Evolutionary conservation across 2,113 vertebrate genomes (phyloP), one percentile per base, ranked within the genome.

Genomic region (Gobius niger): DNA sequence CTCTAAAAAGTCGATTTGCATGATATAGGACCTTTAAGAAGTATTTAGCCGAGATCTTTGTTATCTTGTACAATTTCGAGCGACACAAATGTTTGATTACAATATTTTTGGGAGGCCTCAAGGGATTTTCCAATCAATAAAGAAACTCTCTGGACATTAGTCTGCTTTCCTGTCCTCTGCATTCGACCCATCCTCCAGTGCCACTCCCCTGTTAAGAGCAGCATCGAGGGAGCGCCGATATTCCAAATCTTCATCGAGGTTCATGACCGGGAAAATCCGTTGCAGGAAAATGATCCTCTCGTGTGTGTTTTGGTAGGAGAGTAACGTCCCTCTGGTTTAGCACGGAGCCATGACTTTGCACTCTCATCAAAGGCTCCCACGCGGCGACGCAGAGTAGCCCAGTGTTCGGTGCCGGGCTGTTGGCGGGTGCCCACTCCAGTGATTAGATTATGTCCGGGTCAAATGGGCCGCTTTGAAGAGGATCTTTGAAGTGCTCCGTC

Each of bases 371-470:
- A 85, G 73, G 85, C 67, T 81, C 72, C 73, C 54, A 44, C 47
- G 70, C 76, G 49, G 73, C 61, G 13, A 61, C 1, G 8, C 65
- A 2, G 64, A 15, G 50, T 64, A 70, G 47, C 69, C 57, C 79
- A 79, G 68, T 47, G 77, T 19, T 68, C 4, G 47, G 60, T 53
- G 34, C 54, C 40, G 64, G 47, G 81, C 76, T n/a, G 78, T 73
- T 67, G 44, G 82, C 65, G 60, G 76, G 73, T 65, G 68, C 57
- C 82, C 82, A 68, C 77, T 77, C 76, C 82, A 86, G 76, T 85
- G 86, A 88, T 89, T 87, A 70, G 77, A 91, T 91, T 92, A 91
- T 74, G 56, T 65, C 67, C 57, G 74, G 89, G 85, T 90, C 86
- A 90, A 78, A 80, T 74, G 73, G 85, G 67, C 53, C 42, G 6